phyloP scores from a whole-genome alignment of 2,113 vertebrate species.

The Neotoma lepida region DNA sequence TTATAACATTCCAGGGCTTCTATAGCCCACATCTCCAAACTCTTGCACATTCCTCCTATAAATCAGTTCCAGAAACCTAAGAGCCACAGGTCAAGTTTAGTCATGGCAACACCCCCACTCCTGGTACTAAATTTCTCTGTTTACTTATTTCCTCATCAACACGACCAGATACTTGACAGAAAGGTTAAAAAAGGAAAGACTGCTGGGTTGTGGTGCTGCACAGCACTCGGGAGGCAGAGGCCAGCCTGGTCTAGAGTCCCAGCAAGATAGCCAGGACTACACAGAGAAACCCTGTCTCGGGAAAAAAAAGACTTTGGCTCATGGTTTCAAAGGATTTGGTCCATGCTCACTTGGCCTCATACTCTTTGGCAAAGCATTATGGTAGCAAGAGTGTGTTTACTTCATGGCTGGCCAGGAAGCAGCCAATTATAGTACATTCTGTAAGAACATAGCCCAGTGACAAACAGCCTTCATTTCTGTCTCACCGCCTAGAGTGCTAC shows the following conservation, averaged over 20 bases:
- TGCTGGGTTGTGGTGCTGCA: not conserved
- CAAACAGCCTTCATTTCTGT: not conserved
- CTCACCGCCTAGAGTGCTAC: not conserved
- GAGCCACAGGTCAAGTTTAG: not conserved
- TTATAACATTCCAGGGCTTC: not conserved
- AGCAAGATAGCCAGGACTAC: not conserved
- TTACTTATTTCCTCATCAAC: not conserved
- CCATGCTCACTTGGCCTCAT: not conserved
- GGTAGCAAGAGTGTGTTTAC: not conserved
- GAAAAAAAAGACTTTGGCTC: not conserved
- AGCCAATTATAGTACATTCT: not conserved
- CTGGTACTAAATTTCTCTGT: not conserved
- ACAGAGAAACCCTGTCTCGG: not conserved
- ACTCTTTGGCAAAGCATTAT: not conserved
- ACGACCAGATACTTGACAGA: not conserved
- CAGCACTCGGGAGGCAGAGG: not conserved
- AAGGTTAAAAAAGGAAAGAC: not conserved
- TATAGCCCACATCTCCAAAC: not conserved
- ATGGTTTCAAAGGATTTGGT: not conserved
- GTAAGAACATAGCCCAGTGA: not conserved
- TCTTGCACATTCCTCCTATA: not conserved
- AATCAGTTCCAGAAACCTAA: not conserved
- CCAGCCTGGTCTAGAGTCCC: not conserved
- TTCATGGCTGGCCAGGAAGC: not conserved
- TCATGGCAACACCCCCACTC: not conserved